A percentile compares a stretch with the other conserved stretches of the same genome.
phyloP scores from a whole-genome alignment of 2,797 vertebrate genomes.

The Tapera naevia region DNA sequence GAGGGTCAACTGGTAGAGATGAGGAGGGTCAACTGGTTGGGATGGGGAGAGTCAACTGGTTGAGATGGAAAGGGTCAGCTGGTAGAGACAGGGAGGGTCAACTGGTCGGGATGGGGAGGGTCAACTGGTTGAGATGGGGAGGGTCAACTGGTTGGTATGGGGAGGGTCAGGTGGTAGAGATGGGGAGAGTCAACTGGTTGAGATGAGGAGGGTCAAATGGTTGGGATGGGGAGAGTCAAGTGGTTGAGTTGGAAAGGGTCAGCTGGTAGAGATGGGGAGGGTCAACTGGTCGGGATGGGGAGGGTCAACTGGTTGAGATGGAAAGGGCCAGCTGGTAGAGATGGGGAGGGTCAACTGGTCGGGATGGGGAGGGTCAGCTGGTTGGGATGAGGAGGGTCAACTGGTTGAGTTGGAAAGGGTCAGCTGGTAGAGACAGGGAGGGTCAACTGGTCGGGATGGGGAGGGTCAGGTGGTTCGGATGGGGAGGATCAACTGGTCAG shows the following conservation, averaged over 20 bases:
- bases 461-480: no score
- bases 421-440: no score
- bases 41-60: no score
- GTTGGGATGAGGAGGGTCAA: neutral
- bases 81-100: no score
- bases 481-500: no score
- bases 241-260: neutral
- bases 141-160: neutral
- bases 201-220: neutral
- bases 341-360: neutral
- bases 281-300: neutral
- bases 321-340: neutral
- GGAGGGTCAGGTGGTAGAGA: fast-evolving
- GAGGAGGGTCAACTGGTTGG: no score
- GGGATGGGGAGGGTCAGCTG: neutral
- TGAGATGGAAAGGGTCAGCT: no score
- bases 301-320: neutral
- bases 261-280: no score
- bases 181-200: no score
- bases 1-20: no score
- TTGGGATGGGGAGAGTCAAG: neutral
- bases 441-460: no score
- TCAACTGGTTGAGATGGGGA: no score
- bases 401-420: neutral
- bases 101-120: neutral